A percentile compares a stretch with the other conserved stretches of the same genome.
These are phyloP conservation scores for Globicephala melas DNA, from an alignment of 2,113 vertebrate genomes.

Conservation along the genomic window DNA sequence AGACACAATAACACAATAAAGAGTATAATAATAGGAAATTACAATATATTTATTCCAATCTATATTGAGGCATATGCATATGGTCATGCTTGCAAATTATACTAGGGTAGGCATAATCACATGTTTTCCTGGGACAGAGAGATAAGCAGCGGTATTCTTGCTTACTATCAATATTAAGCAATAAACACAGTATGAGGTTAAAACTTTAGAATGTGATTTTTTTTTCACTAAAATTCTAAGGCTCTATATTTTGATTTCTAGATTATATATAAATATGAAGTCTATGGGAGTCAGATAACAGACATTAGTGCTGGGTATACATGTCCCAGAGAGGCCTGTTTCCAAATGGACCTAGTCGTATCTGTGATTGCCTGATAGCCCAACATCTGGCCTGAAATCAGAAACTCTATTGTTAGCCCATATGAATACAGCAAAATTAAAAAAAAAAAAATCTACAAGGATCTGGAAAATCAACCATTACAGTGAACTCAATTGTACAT, in stretches of 20 bases:
- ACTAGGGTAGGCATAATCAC: too few species aligned
- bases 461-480: not conserved
- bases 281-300: not conserved
- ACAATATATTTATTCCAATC: not conserved
- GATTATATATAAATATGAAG: not conserved
- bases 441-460: not conserved
- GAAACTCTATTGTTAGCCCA: not conserved
- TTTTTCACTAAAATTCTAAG: slow-evolving; percentile 6
- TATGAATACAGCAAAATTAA: not conserved
- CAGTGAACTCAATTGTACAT: not conserved
- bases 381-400: not conserved
- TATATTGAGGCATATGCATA: not conserved
- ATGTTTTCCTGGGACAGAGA: not conserved
- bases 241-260: not conserved
- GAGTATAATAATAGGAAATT: not conserved
- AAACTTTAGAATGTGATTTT: not conserved
- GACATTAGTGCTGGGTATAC: not conserved
- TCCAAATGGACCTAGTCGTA: not conserved
- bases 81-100: not conserved
- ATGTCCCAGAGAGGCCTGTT: not conserved
- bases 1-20: not conserved
- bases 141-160: not conserved
- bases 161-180: not conserved
- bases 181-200: not conserved
- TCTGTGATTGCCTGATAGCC: not conserved